Evolutionary conservation across 1,140 invertebrate species (phyloP).

Genomic region (Spodoptera frugiperda): DNA sequence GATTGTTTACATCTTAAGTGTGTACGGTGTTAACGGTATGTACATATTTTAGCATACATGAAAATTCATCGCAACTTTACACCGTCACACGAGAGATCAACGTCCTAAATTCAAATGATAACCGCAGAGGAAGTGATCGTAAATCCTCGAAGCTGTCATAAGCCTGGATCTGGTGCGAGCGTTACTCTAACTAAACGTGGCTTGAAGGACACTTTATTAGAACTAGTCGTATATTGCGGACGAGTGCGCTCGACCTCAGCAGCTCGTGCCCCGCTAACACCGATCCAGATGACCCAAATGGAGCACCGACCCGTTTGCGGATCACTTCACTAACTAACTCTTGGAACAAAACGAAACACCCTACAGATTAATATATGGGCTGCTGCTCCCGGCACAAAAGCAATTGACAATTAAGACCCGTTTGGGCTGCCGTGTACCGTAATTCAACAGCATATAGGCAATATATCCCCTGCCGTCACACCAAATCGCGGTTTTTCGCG

Average conservation of each 20-base stretch:
- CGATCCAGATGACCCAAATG: slow-evolving; percentile 72
- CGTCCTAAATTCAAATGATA: background rate
- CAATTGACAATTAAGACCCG: slow-evolving; percentile 46
- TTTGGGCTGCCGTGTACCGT: slow-evolving; percentile 19
- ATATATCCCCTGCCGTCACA: slow-evolving; percentile 59
- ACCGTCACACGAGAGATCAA: background rate
- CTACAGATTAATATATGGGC: slow-evolving; percentile 36
- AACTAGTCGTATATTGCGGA: slow-evolving; percentile 54
- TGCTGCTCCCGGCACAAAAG: slow-evolving; percentile 24
- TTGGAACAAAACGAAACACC: slow-evolving; percentile 41
- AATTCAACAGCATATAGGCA: slow-evolving; percentile 56
- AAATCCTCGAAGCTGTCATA: slow-evolving; percentile 15
- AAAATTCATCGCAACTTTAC: background rate
- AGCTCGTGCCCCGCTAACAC: slow-evolving; percentile 62
- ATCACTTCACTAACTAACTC: slow-evolving; percentile 59
- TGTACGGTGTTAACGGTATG: no score
- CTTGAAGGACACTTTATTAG: slow-evolving; percentile 61
- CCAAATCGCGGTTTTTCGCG: slow-evolving; percentile 60
- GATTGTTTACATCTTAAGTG: no score
- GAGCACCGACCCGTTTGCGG: slow-evolving; percentile 63
- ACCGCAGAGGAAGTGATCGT: slow-evolving; percentile 9
- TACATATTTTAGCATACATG: background rate
- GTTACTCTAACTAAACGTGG: slow-evolving; percentile 33
- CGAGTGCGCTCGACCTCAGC: slow-evolving; percentile 57
- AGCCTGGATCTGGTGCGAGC: slow-evolving; percentile 6